phyloP scores from a whole-genome alignment of 2,113 vertebrate genomes.

The Melanocharis versteri region DNA sequence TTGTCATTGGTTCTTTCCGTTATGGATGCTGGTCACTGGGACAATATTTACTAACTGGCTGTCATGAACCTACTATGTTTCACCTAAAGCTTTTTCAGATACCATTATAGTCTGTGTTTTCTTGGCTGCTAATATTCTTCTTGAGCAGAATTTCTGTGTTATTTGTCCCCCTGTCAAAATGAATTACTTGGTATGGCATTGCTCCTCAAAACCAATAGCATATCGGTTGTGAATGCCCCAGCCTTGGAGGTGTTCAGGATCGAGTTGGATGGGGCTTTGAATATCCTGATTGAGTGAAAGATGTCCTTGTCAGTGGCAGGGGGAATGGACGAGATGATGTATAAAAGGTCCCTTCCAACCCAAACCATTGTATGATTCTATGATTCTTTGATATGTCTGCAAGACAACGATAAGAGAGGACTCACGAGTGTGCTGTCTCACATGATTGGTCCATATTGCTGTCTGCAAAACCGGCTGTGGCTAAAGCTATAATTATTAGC shows the following conservation, averaged over 20 bases:
- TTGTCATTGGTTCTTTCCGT: not conserved
- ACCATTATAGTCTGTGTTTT: not conserved
- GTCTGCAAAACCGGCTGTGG: not conserved
- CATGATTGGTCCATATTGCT: not conserved
- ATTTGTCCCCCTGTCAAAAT: not conserved
- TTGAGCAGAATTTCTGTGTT: not conserved
- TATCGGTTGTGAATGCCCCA: not conserved
- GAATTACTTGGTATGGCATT: not conserved
- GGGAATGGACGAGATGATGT: not conserved
- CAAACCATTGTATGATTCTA: not conserved
- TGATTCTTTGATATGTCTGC: not conserved
- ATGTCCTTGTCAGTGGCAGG: not conserved
- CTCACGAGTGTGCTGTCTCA: not conserved
- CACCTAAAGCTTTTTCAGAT: not conserved
- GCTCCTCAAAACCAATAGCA: not conserved
- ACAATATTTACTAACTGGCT: not conserved
- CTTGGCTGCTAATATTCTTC: not conserved
- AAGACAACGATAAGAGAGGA: not conserved
- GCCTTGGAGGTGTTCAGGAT: not conserved
- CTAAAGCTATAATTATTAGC: not conserved
- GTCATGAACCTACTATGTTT: not conserved
- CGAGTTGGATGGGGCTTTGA: not conserved
- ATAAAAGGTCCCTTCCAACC: not conserved
- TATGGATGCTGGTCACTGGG: not conserved
- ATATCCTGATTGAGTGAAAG: not conserved